Evolutionary conservation across 2,797 vertebrate species (phyloP).

Genomic region (Poecilia velifera): DNA sequence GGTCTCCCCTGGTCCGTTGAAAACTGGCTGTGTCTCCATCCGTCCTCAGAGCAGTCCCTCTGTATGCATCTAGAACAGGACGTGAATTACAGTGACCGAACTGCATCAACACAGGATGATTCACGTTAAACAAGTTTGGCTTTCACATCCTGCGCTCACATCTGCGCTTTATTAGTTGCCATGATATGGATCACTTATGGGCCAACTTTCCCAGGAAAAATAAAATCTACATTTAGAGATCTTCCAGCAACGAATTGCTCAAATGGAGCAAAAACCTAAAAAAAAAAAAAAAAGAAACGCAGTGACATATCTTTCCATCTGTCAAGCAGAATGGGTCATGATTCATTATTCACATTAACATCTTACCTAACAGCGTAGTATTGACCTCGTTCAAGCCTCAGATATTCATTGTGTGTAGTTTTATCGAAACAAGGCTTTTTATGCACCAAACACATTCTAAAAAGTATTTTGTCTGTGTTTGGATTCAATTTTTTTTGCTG

Average conservation of each 20-base stretch:
- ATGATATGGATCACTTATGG: conserved; percentile 44
- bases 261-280: conserved; percentile 9
- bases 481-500: not conserved
- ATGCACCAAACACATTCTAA: not conserved
- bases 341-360: not conserved
- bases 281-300: not conserved
- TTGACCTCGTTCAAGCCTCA: not conserved
- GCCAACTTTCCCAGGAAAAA: conserved; percentile 25
- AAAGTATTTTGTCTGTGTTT: not conserved
- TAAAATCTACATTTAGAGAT: conserved; percentile 12
- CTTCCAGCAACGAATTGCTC: conserved; percentile 17
- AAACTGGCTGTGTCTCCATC: conserved; percentile 48
- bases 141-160: conserved; percentile 24
- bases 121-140: not conserved
- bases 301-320: conserved; percentile 21
- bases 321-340: conserved; percentile 2
- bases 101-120: conserved; percentile 1
- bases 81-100: conserved; percentile 19
- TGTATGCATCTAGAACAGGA: conserved; percentile 62
- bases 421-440: conserved; percentile 1
- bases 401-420: not conserved
- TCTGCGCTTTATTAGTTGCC: conserved; percentile 45
- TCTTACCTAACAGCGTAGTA: not conserved
- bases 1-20: conserved; percentile 66
- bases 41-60: conserved; percentile 39